A percentile compares a stretch with the other conserved stretches of the same genome.
These are phyloP conservation scores for Anarsia innoxiella DNA, from an alignment of 2,888 invertebrate species.

Conservation along the genomic window DNA sequence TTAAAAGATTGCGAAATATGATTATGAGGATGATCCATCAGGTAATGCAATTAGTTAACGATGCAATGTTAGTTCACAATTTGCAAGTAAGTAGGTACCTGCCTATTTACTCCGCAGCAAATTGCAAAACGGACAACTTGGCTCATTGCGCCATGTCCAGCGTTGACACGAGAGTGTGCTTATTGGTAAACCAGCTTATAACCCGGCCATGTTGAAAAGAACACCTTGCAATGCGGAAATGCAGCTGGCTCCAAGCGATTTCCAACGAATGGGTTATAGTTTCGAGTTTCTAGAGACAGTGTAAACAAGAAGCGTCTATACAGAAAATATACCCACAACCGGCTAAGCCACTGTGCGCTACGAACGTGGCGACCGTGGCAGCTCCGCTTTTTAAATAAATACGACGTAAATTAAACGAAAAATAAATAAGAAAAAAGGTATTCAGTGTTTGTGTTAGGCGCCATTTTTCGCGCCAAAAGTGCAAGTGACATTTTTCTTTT, in stretches of 20 bases:
- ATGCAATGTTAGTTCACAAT: conserved; percentile 12
- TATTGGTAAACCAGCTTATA: conserved; percentile 37
- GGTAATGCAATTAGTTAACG: conserved; percentile 10
- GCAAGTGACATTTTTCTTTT: conserved; percentile 41
- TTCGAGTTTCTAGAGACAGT: conserved; percentile 30
- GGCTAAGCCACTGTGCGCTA: conserved; percentile 57
- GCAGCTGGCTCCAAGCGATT: conserved; percentile 40
- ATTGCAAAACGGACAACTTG: conserved; percentile 44
- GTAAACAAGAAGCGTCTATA: conserved; percentile 52
- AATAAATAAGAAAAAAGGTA: conserved; percentile 22
- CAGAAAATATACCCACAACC: conserved; percentile 40
- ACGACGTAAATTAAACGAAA: conserved; percentile 13
- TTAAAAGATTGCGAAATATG: no score
- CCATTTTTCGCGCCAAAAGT: conserved; percentile 42
- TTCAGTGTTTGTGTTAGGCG: conserved; percentile 36
- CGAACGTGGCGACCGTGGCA: conserved; percentile 51
- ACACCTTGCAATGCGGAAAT: conserved; percentile 45
- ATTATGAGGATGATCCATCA: conserved; percentile 3
- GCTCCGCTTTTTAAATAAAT: conserved; percentile 9
- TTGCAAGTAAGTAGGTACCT: conserved; percentile 22
- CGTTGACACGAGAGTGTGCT: conserved; percentile 23
- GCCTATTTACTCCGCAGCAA: no score
- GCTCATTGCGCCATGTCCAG: conserved; percentile 33
- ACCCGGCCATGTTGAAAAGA: conserved; percentile 49
- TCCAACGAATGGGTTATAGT: conserved; percentile 42